Conservation (phyloP, 2,797 vertebrate genomes). For the Clarias fuscus region DNA sequence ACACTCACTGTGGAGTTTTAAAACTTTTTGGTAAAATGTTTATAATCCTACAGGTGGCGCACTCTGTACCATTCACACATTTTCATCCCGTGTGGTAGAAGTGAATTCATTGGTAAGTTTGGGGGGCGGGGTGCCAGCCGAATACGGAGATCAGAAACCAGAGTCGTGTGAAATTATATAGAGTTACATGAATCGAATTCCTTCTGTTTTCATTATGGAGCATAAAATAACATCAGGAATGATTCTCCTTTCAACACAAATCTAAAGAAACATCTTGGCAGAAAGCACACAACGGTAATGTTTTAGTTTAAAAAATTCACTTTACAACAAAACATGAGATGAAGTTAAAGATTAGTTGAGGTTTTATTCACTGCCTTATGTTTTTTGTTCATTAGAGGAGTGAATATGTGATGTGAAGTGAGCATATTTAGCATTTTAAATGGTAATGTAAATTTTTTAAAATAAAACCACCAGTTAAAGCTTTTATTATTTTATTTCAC, state of each 20-base stretch:
- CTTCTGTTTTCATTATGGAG: neutral
- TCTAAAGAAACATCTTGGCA: neutral
- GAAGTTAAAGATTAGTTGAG: neutral
- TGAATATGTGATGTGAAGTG: neutral
- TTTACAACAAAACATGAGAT: neutral
- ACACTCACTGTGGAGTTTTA: too few species aligned
- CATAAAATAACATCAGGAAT: neutral
- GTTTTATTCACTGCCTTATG: neutral
- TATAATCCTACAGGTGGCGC: too few species aligned
- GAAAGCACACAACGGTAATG: neutral
- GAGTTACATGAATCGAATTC: neutral
- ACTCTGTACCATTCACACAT: too few species aligned
- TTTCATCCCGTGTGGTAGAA: too few species aligned
- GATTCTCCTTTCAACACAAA: neutral
- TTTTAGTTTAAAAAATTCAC: neutral
- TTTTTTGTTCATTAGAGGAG: neutral
- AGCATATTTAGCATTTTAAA: neutral
- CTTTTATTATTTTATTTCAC: constrained; percentile 66
- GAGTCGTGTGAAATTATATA: neutral
- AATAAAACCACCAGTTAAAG: constrained; percentile 55
- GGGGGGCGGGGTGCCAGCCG: too few species aligned
- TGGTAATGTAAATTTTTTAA: neutral
- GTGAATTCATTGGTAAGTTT: too few species aligned
- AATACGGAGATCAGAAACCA: too few species aligned
- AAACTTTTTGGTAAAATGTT: too few species aligned